These are phyloP conservation scores for Stylophora pistillata DNA, from an alignment of 64 coral and sea anemone species.

Conservation along the genomic window DNA sequence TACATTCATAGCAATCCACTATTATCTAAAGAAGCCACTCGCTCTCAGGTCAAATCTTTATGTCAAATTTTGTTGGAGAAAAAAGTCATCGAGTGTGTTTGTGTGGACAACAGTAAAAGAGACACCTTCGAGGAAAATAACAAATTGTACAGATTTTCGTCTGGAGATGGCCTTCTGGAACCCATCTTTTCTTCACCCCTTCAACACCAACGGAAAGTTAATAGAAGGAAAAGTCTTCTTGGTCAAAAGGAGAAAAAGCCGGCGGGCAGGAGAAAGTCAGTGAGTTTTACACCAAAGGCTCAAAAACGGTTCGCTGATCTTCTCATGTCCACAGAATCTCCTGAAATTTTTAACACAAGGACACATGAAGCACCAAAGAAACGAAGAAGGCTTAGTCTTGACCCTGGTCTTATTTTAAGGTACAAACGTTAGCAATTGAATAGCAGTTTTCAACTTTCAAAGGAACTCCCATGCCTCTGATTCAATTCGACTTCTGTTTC, in stretches of 20 bases:
- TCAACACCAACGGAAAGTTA: background rate
- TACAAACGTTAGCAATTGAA: background rate
- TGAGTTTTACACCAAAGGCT: conserved; percentile 23
- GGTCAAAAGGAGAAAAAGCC: background rate
- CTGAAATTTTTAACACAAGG: background rate
- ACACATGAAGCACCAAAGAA: conserved; percentile 14
- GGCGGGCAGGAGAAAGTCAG: background rate
- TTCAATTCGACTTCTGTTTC: no score
- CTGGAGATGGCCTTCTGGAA: background rate
- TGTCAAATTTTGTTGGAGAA: conserved; percentile 85
- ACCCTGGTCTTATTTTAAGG: conserved; percentile 6
- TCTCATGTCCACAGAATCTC: background rate
- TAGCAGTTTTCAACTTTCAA: background rate
- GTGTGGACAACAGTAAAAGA: conserved; percentile 22
- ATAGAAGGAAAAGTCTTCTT: conserved; percentile 32
- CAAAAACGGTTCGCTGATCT: conserved; percentile 33
- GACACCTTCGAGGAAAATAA: conserved; percentile 70
- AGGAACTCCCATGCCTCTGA: background rate
- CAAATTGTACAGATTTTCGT: conserved; percentile 75
- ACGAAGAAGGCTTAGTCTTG: conserved; percentile 19
- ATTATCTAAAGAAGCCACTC: conserved; percentile 73
- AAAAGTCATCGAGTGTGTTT: conserved; percentile 78
- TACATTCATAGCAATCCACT: conserved; percentile 83
- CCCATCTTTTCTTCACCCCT: background rate
- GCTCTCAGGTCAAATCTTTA: conserved; percentile 75